Evolutionary conservation across 1,140 invertebrate genomes (phyloP).

Genomic region (Drosophila aff.): DNA sequence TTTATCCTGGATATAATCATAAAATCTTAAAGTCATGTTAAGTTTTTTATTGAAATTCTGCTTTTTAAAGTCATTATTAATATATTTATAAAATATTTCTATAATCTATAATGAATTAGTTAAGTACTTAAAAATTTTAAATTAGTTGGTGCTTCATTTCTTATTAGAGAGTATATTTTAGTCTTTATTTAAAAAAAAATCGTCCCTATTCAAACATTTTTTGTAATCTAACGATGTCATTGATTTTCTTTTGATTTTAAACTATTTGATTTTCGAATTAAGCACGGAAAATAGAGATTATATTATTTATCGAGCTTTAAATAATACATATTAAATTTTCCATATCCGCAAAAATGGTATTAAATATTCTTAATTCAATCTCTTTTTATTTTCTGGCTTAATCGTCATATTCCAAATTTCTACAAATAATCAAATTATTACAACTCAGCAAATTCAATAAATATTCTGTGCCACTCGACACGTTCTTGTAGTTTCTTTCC

Average conservation of each 20-base stretch:
- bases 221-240: constrained; percentile 35
- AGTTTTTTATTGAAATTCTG: not conserved
- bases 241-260: constrained; percentile 54
- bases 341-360: not conserved
- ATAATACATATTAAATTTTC: not conserved
- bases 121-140: not conserved
- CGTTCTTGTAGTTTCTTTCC: constrained; percentile 27
- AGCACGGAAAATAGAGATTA: not conserved
- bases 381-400: fast-evolving
- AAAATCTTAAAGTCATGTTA: not conserved
- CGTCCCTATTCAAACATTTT: not conserved
- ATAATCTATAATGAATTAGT: too few species aligned
- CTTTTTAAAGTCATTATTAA: not conserved
- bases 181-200: not conserved
- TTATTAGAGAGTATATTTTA: not conserved
- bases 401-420: too few species aligned
- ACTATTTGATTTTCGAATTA: not conserved
- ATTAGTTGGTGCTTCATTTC: not conserved
- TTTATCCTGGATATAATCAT: not conserved
- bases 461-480: constrained; percentile 4
- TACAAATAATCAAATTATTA: not conserved
- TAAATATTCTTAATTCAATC: too few species aligned
- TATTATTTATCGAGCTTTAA: not conserved
- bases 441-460: constrained; percentile 5
- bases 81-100: not conserved